Conservation (phyloP, 2,113 vertebrate genomes). For the Varanus komodoensis region DNA sequence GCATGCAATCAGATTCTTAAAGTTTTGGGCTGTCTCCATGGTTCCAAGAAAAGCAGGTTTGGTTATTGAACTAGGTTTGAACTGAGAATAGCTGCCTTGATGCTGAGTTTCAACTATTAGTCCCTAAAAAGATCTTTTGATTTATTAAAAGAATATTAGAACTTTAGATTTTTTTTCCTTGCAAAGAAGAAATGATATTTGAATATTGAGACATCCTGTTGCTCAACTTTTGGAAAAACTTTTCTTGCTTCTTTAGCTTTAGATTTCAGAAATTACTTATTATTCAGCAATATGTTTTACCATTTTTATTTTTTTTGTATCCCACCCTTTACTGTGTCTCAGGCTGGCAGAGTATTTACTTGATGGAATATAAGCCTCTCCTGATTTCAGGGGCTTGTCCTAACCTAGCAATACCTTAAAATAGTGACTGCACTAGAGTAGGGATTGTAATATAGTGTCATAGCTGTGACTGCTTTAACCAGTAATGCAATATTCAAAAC, state of each 20-base stretch:
- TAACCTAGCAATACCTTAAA: background rate
- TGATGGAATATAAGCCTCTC: background rate
- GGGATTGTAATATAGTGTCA: background rate
- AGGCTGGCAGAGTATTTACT: background rate
- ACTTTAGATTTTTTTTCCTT: background rate
- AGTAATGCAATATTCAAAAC: background rate
- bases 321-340: too few species aligned
- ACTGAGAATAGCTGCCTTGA: background rate
- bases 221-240: background rate
- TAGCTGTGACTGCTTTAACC: background rate
- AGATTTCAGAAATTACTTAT: background rate
- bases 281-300: background rate
- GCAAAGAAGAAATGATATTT: background rate
- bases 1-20: background rate
- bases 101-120: background rate
- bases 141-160: background rate
- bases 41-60: background rate
- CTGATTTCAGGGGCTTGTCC: background rate
- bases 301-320: too few species aligned
- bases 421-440: background rate
- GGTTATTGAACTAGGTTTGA: background rate
- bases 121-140: background rate
- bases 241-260: background rate
- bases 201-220: background rate
- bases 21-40: background rate